Conservation (phyloP, 2,113 vertebrate species). For the Nothocercus julius region DNA sequence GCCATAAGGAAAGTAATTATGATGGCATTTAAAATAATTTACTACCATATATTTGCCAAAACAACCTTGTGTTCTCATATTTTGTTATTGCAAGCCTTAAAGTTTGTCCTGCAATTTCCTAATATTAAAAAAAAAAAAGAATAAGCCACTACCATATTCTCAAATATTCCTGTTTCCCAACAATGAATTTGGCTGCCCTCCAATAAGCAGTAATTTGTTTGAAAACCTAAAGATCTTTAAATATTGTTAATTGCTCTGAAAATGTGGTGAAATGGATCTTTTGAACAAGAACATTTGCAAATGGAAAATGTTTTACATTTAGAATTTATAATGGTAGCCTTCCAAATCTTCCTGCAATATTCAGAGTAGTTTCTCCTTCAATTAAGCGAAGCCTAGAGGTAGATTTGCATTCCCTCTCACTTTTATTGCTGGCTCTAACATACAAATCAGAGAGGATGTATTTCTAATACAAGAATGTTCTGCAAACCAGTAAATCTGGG, state of each 20-base stretch:
- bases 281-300: constrained; percentile 6
- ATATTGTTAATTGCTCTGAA: constrained; percentile 40
- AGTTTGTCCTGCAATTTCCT: constrained; percentile 61
- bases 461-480: constrained; percentile 75
- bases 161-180: constrained; percentile 51
- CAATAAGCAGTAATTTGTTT: constrained; percentile 10
- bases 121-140: constrained; percentile 53
- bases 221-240: constrained; percentile 47
- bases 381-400: constrained; percentile 30
- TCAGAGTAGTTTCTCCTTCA: constrained; percentile 30
- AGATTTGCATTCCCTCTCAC: constrained; percentile 35
- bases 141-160: constrained; percentile 39
- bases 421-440: constrained; percentile 43
- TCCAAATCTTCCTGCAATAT: constrained; percentile 32
- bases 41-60: constrained; percentile 63
- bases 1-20: constrained; percentile 70
- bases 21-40: constrained; percentile 70
- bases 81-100: constrained; percentile 59
- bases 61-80: constrained; percentile 48
- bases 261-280: constrained; percentile 43
- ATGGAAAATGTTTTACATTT: background rate
- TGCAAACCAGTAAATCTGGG: constrained; percentile 75
- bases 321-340: constrained; percentile 7
- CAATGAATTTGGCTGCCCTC: constrained; percentile 51
- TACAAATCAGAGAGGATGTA: constrained; percentile 60